These are phyloP conservation scores for Icerya purchasi DNA, from an alignment of 2,888 invertebrate genomes.

Conservation along the genomic window DNA sequence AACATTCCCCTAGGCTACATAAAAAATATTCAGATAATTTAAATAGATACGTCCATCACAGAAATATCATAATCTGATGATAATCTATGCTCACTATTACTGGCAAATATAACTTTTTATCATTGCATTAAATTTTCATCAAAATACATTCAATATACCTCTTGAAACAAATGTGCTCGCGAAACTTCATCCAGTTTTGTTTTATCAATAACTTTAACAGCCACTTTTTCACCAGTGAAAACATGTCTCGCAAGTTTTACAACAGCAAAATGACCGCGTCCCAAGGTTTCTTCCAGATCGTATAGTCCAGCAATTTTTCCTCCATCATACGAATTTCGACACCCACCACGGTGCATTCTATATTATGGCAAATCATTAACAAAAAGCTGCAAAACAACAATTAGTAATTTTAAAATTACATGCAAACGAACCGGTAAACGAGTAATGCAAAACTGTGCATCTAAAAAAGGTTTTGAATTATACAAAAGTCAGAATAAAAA, in stretches of 20 bases:
- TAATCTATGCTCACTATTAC: too few relatives aligned
- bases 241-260: slow-evolving; percentile 95
- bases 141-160: too few relatives aligned
- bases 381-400: background rate
- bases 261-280: slow-evolving; percentile 95
- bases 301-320: slow-evolving; percentile 89
- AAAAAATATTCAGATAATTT: too few relatives aligned
- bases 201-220: slow-evolving; percentile 96
- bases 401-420: background rate
- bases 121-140: too few relatives aligned
- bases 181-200: slow-evolving; percentile 91
- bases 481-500: too few relatives aligned
- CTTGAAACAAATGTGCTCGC: slow-evolving; percentile 85
- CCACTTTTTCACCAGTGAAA: slow-evolving; percentile 95
- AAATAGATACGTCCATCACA: too few relatives aligned
- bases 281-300: slow-evolving; percentile 90
- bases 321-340: slow-evolving; percentile 36
- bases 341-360: slow-evolving; percentile 11
- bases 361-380: background rate
- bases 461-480: too few relatives aligned
- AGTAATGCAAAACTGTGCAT: too few relatives aligned
- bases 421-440: too few relatives aligned
- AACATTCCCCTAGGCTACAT: too few relatives aligned
- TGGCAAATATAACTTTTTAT: too few relatives aligned
- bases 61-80: too few relatives aligned